These are phyloP conservation scores for Platyura marginata DNA, from an alignment of 1,140 invertebrate genomes.

Conservation along the genomic window DNA sequence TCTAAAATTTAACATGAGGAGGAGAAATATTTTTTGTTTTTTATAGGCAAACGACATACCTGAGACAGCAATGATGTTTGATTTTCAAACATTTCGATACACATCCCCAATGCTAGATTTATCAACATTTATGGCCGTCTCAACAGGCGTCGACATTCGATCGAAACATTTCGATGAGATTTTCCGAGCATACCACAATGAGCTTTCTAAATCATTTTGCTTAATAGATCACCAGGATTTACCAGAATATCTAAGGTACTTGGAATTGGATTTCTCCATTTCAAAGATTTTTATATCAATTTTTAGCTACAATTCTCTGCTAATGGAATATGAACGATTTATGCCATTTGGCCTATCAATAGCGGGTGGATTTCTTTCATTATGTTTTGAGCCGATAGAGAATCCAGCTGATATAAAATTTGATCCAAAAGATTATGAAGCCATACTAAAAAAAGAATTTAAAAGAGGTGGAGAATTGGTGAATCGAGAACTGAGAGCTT, in stretches of 20 bases:
- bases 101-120: constrained; percentile 21
- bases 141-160: constrained; percentile 12
- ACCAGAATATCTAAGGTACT: no score
- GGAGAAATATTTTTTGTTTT: no score
- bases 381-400: constrained; percentile 9
- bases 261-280: no score
- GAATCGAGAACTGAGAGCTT: not conserved
- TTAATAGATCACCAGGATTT: no score
- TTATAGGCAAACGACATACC: no score
- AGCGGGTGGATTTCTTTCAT: constrained; percentile 9
- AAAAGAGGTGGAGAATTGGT: not conserved
- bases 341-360: constrained; percentile 12
- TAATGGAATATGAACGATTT: constrained; percentile 15
- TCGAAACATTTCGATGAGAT: constrained; percentile 12
- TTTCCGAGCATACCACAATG: constrained; percentile 14
- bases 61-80: constrained; percentile 19
- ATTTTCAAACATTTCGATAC: constrained; percentile 18
- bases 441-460: not conserved
- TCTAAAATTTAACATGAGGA: no score
- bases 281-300: no score
- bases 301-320: constrained; percentile 9
- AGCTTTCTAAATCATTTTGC: no score
- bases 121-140: constrained; percentile 11
- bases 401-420: not conserved
- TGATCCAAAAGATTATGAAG: not conserved